phyloP scores from a whole-genome alignment of 2,797 vertebrate genomes.

The Labeo calbasu region DNA sequence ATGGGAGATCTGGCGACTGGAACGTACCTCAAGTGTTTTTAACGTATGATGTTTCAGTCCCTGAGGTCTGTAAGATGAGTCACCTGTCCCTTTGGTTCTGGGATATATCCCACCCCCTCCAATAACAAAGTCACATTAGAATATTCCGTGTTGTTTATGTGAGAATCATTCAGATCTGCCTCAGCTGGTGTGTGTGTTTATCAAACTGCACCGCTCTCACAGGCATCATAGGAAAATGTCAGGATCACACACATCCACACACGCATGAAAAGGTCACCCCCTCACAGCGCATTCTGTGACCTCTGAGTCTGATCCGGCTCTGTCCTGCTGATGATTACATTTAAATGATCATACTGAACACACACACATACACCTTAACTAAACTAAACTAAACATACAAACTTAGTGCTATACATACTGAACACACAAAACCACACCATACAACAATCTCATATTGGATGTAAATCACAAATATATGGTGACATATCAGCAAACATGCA shows the following conservation, averaged over 20 bases:
- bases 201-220: slow-evolving; percentile 36
- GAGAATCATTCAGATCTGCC: slow-evolving; percentile 26
- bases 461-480: neutral
- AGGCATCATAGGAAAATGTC: slow-evolving; percentile 57
- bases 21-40: slow-evolving; percentile 2
- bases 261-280: slow-evolving; percentile 50
- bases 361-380: neutral
- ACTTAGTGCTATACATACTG: neutral
- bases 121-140: slow-evolving; percentile 42
- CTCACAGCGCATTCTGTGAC: slow-evolving; percentile 42
- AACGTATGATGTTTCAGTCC: slow-evolving; percentile 23
- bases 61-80: slow-evolving; percentile 32
- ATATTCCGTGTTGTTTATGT: slow-evolving; percentile 48
- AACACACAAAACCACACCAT: slow-evolving; percentile 16
- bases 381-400: neutral
- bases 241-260: slow-evolving; percentile 44
- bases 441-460: neutral
- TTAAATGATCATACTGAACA: slow-evolving; percentile 30
- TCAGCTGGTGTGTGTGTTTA: slow-evolving; percentile 30
- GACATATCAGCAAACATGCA: neutral
- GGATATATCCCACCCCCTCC: slow-evolving; percentile 10
- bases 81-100: slow-evolving; percentile 18
- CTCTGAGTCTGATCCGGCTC: slow-evolving; percentile 39
- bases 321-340: slow-evolving; percentile 29
- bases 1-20: neutral